Evolutionary conservation across 2,797 vertebrate genomes (phyloP), one percentile per base, ranked within the genome.

Genomic region (Nannoperca australis): DNA sequence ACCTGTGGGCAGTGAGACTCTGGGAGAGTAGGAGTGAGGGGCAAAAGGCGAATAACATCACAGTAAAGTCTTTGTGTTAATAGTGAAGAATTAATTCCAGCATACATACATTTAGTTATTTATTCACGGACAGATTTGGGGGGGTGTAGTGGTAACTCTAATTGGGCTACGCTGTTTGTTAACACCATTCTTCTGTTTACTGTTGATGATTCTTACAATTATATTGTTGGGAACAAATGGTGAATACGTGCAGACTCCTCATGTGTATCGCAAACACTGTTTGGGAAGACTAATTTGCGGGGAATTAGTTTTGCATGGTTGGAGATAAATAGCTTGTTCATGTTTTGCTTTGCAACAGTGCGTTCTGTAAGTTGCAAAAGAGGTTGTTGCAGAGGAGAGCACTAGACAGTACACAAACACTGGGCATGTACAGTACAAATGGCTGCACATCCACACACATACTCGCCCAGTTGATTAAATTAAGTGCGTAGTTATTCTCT

Each of bases 1-100:
- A 84, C 85, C 88, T 89, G 91, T 90, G 89, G 87, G 86, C 81
- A 74, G 86, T 22, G 65, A 68, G 74, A 70, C 80, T 83, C 73
- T 17, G 36, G 66, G 78, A 69, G 83, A 76, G 83, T 66, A 30
- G 91, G 82, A 75, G 79, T 64, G 60, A 84, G 78, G 86, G 73
- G 76, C 76, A 61, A 22, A 61, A 36, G 67, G 49, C 40, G 7
- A 82, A 81, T 70, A 85, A 73, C 73, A 63, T 60, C 68, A 87
- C 88, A 88, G 54, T 62, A 5, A 72, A 60, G 75, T 68, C 83
- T 91, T 88, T 92, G 87, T 89, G 61, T 62, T 27, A 79, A 81
- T 12, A 51, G 36, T 11, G 58, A 72, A 62, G 56, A 83, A 79
- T 73, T 81, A 60, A 69, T 87, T 85, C 56, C 76, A 68, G 9